A percentile compares a stretch with the other conserved stretches of the same genome.
Evolutionary conservation across 1,140 invertebrate species (phyloP).

Genomic region (Drosophila elegans): DNA sequence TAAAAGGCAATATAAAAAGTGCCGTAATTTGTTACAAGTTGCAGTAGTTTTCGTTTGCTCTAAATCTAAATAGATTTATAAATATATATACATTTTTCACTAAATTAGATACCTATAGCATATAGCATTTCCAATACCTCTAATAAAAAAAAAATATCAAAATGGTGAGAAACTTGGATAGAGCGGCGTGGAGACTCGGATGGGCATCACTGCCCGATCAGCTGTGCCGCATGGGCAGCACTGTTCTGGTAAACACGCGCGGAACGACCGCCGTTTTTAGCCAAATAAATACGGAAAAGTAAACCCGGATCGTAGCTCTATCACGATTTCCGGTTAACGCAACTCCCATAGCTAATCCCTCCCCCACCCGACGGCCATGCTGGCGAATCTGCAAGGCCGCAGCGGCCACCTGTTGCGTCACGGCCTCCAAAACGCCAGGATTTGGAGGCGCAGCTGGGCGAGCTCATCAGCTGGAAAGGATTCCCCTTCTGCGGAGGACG

Average conservation of each 20-base stretch:
- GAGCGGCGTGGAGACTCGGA: neutral
- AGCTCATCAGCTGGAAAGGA: constrained; percentile 9
- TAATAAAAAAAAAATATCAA: too few relatives aligned
- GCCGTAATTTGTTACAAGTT: too few relatives aligned
- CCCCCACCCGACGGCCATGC: constrained; percentile 14
- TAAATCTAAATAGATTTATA: too few relatives aligned
- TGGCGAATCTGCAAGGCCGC: constrained; percentile 24
- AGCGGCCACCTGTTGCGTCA: constrained; percentile 58
- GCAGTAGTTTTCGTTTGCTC: too few relatives aligned
- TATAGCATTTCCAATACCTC: too few relatives aligned
- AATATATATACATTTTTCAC: too few relatives aligned
- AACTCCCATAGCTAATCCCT: neutral
- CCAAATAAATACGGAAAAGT: neutral
- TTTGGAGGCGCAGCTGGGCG: constrained; percentile 28
- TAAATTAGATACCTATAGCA: too few relatives aligned
- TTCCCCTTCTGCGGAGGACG: neutral
- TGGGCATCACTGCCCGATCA: constrained; percentile 6
- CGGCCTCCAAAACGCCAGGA: constrained; percentile 20
- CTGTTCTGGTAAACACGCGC: constrained; percentile 19
- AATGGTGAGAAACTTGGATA: neutral
- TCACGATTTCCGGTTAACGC: neutral
- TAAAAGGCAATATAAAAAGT: too few relatives aligned
- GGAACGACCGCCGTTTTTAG: constrained; percentile 16
- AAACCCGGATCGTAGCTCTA: neutral
- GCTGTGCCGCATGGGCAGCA: constrained; percentile 17